Evolutionary conservation across 2,113 vertebrate genomes (phyloP).

Genomic region (Felis catus): F.catus_Fca126_mat1.0 CM031412.1:197187001-197187500

Average conservation of each 20-base stretch:
- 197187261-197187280: neutral
- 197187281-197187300: neutral
- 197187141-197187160: neutral
- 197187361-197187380: conserved; percentile 25
- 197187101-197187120: neutral
- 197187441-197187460: neutral
- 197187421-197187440: conserved; percentile 20
- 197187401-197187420: conserved; percentile 55
- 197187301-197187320: neutral
- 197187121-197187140: neutral
- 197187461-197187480: neutral
- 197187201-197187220: neutral
- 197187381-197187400: conserved; percentile 35
- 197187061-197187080: neutral
- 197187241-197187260: neutral
- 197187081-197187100: neutral
- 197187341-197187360: conserved; percentile 46
- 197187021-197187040: neutral
- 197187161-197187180: neutral
- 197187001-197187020: neutral
- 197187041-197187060: neutral
- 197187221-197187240: neutral
- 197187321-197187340: conserved; percentile 71
- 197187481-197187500: neutral
- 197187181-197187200: neutral